Percentiles rank a stretch among this genome's conserved stretches.
Evolutionary conservation across 2,797 vertebrate species (phyloP).

Genomic region (Tragopan temminckii): DNA sequence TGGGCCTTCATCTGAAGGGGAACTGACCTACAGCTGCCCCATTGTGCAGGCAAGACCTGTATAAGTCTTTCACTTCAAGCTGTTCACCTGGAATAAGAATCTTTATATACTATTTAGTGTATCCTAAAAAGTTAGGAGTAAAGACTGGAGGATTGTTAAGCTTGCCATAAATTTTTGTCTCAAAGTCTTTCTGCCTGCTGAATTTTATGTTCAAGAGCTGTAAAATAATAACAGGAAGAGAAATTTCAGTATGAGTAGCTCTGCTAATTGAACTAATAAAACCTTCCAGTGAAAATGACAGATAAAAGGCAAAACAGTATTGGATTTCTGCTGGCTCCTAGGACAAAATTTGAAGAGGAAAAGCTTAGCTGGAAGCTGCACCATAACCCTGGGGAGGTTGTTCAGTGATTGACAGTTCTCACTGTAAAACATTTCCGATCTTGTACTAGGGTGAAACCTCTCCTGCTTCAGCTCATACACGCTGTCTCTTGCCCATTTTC

Average conservation of each 20-base stretch:
- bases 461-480: neutral
- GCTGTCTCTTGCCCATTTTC: neutral
- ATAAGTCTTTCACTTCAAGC: rapidly evolving
- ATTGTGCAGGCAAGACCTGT: neutral
- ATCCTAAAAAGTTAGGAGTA: neutral
- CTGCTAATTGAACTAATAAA: constrained; percentile 32
- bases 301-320: neutral
- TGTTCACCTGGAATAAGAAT: rapidly evolving
- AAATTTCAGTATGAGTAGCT: neutral
- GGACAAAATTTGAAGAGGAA: neutral
- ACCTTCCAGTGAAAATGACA: neutral
- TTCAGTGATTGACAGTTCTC: neutral
- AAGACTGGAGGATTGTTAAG: neutral
- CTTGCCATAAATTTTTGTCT: neutral
- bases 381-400: neutral
- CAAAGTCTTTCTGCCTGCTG: neutral
- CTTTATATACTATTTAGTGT: neutral
- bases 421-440: neutral
- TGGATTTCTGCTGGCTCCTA: neutral
- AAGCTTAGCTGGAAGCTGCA: neutral
- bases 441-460: neutral
- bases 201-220: neutral
- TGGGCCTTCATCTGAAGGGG: neutral
- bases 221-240: neutral
- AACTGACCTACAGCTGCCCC: neutral